Evolutionary conservation across 2,113 vertebrate genomes (phyloP).

Genomic region (Rhinoptilus africanus): DNA sequence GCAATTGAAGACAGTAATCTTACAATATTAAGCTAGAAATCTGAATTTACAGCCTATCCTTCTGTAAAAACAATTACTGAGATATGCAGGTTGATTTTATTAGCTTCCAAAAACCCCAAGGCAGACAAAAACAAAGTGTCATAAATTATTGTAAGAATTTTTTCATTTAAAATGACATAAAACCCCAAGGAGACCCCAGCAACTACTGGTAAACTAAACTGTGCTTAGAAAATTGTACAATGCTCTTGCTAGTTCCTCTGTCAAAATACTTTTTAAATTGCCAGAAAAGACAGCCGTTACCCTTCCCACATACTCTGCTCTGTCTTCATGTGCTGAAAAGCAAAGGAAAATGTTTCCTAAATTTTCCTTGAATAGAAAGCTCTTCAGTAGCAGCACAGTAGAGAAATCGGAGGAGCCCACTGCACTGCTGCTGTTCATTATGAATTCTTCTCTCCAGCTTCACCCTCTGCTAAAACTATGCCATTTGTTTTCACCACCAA

Average conservation of each 20-base stretch:
- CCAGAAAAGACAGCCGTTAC: background rate
- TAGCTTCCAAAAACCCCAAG: background rate
- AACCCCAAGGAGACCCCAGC: background rate
- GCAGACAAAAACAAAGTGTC: background rate
- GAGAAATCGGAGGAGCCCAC: background rate
- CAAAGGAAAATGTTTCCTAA: background rate
- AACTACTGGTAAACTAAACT: background rate
- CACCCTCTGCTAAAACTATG: background rate
- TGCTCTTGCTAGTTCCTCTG: background rate
- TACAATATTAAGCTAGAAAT: conserved; percentile 17
- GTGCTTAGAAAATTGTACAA: background rate
- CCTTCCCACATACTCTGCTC: background rate
- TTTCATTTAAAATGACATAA: conserved; percentile 13
- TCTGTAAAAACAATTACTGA: conserved; percentile 35
- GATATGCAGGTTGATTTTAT: conserved; percentile 26
- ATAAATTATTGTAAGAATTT: background rate
- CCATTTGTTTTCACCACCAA: background rate
- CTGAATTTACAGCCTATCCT: background rate
- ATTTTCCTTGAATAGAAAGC: background rate
- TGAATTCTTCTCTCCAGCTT: background rate
- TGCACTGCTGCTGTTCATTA: background rate
- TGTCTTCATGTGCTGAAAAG: background rate
- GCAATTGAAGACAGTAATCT: background rate
- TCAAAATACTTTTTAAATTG: background rate
- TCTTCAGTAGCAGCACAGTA: background rate